Percentiles rank a stretch among this genome's conserved stretches.
Conservation (phyloP, 1,140 invertebrate species). For the Propsilocerus akamusi region DNA sequence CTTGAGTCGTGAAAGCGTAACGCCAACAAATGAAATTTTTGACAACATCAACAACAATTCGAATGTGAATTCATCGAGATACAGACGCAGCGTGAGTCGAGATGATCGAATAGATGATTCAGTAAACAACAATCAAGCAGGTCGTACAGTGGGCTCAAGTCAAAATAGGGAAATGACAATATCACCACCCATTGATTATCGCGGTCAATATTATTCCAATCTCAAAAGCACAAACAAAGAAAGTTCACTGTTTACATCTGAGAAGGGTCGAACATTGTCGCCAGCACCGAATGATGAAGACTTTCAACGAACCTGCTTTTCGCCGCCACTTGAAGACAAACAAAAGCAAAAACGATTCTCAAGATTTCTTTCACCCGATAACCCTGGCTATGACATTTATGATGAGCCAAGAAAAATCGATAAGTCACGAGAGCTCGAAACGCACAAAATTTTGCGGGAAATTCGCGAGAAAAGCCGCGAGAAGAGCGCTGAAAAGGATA, state of each 20-base stretch:
- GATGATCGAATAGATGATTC: not conserved
- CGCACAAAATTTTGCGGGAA: constrained; percentile 40
- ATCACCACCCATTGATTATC: not conserved
- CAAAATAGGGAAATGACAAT: too few relatives aligned
- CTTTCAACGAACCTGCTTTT: constrained; percentile 12
- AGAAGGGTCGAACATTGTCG: too few relatives aligned
- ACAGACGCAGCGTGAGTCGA: not conserved
- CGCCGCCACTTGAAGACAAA: constrained; percentile 25
- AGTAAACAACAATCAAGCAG: not conserved
- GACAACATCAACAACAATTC: constrained; percentile 13
- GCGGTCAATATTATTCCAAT: not conserved
- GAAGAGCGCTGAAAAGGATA: constrained; percentile 5
- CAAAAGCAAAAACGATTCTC: constrained; percentile 38
- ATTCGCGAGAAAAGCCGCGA: constrained; percentile 34
- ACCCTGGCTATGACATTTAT: constrained; percentile 38
- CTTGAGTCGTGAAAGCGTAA: constrained; percentile 2
- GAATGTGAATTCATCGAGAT: not conserved
- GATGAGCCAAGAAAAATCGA: constrained; percentile 41
- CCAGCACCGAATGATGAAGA: not conserved
- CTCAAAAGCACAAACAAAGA: too few relatives aligned
- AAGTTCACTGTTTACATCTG: too few relatives aligned
- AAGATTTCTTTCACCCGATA: constrained; percentile 50
- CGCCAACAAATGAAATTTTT: constrained; percentile 22
- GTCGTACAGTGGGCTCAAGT: not conserved
- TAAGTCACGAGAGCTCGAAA: constrained; percentile 39